phyloP scores from a whole-genome alignment of 2,113 vertebrate species.

The Macrotus californicus region DNA sequence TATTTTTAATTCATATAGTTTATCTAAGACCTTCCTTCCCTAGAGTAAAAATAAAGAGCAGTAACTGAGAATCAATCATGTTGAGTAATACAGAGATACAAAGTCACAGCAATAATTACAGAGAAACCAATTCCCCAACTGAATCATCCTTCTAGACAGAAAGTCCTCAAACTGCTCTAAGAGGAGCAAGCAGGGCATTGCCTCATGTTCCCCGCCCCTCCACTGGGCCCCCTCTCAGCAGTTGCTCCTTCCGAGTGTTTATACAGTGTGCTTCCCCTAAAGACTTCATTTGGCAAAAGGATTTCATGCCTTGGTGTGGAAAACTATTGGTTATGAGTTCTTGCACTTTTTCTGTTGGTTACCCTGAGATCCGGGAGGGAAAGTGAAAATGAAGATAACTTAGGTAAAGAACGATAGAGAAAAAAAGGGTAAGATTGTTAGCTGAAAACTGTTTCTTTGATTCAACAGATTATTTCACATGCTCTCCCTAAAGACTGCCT shows the following conservation, averaged over 20 bases:
- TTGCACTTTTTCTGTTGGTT: not conserved
- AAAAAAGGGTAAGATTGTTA: not conserved
- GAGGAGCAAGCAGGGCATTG: not conserved
- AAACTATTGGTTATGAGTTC: not conserved
- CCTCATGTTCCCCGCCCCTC: not conserved
- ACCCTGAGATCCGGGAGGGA: not conserved
- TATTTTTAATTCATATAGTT: conserved; percentile 82
- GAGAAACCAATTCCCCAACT: not conserved
- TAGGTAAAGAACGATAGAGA: not conserved
- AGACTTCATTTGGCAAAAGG: not conserved
- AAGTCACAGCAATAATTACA: not conserved
- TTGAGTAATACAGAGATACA: not conserved
- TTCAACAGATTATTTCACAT: conserved; percentile 1
- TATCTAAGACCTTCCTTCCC: conserved; percentile 88
- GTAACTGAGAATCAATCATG: not conserved
- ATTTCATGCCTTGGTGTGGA: not conserved
- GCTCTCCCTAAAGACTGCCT: not conserved
- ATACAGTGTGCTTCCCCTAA: not conserved
- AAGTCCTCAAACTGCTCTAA: not conserved
- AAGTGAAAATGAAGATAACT: not conserved
- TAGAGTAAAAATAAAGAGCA: conserved; percentile 65
- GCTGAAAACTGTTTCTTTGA: not conserved
- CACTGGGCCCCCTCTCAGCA: not conserved
- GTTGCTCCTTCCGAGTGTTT: not conserved
- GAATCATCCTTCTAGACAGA: not conserved